Evolutionary conservation across 2,888 invertebrate genomes (phyloP).

Genomic region (Apamea crenata): DNA sequence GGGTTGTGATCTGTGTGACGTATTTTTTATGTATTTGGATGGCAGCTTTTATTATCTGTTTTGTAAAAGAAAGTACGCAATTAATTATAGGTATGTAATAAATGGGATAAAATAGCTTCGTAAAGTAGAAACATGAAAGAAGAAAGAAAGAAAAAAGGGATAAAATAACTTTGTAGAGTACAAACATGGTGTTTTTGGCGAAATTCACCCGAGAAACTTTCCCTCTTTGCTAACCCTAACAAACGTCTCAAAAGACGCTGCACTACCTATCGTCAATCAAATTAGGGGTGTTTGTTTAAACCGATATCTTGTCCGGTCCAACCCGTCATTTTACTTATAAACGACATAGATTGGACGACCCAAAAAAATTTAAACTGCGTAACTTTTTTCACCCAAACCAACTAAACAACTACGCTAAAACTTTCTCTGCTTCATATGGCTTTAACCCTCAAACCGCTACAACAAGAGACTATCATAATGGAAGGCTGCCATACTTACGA

Average conservation of each 20-base stretch:
- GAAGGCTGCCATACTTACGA: constrained; percentile 2
- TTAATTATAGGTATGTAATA: background rate
- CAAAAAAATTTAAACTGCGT: background rate
- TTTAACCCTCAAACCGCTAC: background rate
- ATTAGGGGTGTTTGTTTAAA: background rate
- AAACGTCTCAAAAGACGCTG: background rate
- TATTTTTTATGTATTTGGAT: background rate
- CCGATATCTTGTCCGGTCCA: background rate
- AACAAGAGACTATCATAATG: constrained; percentile 9
- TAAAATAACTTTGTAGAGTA: background rate
- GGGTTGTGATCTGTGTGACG: background rate
- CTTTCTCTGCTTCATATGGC: background rate
- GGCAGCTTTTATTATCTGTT: background rate
- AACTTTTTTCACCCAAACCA: background rate
- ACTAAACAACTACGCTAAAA: background rate
- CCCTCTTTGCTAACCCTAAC: background rate
- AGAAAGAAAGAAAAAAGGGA: no score
- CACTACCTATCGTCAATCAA: background rate
- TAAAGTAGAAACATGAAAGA: background rate
- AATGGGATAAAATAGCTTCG: background rate
- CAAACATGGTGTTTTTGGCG: background rate
- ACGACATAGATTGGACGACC: background rate
- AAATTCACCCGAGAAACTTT: background rate
- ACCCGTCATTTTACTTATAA: background rate
- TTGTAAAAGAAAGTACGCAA: background rate